Conservation (phyloP, 1,140 invertebrate genomes). For the honey bee (Apis mellifera) region DNA sequence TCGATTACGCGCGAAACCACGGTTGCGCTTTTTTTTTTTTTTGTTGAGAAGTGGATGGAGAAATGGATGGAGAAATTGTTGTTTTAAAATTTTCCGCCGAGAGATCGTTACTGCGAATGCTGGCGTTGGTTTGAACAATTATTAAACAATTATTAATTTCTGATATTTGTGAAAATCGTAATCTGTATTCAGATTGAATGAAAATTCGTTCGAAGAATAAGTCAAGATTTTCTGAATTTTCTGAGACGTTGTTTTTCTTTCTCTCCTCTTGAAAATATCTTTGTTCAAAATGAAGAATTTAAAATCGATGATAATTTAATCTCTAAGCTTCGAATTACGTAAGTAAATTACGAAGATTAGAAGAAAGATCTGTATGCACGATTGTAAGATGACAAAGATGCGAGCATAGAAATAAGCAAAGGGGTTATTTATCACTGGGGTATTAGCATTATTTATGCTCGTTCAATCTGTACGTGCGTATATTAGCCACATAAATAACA, state of each 20-base stretch:
- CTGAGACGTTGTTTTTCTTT: no score
- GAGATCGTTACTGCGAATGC: not conserved
- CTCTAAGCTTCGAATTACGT: no score
- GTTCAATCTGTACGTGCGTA: conserved; percentile 14
- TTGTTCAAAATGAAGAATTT: no score
- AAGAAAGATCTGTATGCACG: no score
- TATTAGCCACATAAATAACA: conserved; percentile 1
- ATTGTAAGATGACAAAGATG: not conserved
- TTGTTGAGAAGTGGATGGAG: not conserved
- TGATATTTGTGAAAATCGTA: no score
- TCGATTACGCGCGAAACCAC: not conserved
- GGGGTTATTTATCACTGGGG: not conserved
- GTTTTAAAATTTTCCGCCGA: not conserved
- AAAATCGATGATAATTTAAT: no score
- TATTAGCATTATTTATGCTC: conserved; percentile 17
- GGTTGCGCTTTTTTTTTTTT: not conserved
- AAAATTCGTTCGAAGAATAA: no score
- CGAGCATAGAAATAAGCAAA: not conserved
- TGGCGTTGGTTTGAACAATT: not conserved
- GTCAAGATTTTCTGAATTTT: no score
- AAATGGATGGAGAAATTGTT: not conserved
- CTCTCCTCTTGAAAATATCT: no score
- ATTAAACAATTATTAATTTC: no score
- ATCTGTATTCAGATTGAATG: no score
- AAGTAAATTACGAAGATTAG: no score